These are phyloP conservation scores for Thalpophila matura DNA, from an alignment of 2,888 invertebrate species.

Conservation along the genomic window DNA sequence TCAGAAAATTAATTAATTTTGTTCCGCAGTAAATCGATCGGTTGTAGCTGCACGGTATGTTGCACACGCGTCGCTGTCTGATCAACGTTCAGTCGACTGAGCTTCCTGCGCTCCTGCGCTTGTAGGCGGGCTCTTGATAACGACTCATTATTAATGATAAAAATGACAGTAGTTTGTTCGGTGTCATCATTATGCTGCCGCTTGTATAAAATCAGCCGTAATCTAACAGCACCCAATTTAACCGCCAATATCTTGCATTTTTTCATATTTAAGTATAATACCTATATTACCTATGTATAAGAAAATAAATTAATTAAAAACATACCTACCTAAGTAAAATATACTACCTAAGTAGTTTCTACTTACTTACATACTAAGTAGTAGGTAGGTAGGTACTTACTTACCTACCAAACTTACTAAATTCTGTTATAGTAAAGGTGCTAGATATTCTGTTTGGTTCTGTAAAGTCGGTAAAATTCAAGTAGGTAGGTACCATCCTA, in stretches of 20 bases:
- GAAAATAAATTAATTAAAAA: too few relatives aligned
- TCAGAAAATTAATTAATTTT: constrained; percentile 64
- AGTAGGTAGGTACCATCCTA: too few relatives aligned
- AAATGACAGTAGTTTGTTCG: constrained; percentile 74
- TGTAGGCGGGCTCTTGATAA: constrained; percentile 84
- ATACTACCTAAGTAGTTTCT: too few relatives aligned
- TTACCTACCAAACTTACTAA: too few relatives aligned
- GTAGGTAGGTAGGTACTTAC: too few relatives aligned
- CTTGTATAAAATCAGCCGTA: constrained; percentile 35
- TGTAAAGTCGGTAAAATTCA: too few relatives aligned
- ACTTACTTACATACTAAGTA: too few relatives aligned
- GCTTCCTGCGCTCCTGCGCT: constrained; percentile 76
- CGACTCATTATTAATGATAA: constrained; percentile 85
- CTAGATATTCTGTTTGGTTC: too few relatives aligned
- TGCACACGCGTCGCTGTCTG: constrained; percentile 69
- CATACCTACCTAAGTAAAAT: too few relatives aligned
- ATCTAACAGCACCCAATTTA: constrained; percentile 39
- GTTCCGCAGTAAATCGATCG: constrained; percentile 53
- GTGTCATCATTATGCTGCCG: constrained; percentile 62
- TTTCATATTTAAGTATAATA: too few relatives aligned
- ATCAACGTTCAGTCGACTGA: constrained; percentile 76
- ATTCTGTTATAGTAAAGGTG: too few relatives aligned
- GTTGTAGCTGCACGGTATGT: constrained; percentile 38
- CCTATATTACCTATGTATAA: too few relatives aligned
- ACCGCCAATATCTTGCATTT: constrained; percentile 30